phyloP scores from a whole-genome alignment of 2,888 invertebrate species.

The Lumbricus terrestris region DNA sequence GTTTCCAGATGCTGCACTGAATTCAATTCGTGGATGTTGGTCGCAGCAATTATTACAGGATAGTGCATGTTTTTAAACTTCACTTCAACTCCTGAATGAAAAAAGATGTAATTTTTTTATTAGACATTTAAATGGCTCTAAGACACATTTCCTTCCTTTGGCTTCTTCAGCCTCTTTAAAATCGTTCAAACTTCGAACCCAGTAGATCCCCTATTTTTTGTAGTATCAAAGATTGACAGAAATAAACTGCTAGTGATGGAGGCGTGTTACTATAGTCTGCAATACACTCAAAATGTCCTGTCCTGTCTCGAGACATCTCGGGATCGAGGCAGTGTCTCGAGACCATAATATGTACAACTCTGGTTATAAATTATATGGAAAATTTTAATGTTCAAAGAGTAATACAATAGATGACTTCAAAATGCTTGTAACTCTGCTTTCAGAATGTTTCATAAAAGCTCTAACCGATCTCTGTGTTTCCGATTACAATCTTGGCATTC shows the following conservation, averaged over 20 bases:
- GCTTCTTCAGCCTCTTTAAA: background rate
- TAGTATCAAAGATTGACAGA: background rate
- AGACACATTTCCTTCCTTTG: background rate
- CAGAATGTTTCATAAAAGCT: background rate
- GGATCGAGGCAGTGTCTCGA: too few species aligned
- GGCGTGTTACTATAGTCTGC: too few species aligned
- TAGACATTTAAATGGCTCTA: background rate
- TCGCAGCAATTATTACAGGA: conserved; percentile 76
- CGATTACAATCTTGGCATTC: conserved; percentile 67
- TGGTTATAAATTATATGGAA: too few species aligned
- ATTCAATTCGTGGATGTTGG: conserved; percentile 69
- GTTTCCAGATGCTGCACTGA: conserved; percentile 62
- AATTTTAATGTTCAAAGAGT: too few species aligned
- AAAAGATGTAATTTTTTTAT: too few species aligned
- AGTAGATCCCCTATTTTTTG: background rate
- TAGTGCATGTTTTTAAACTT: conserved; percentile 82
- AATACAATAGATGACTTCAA: background rate
- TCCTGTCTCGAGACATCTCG: too few species aligned
- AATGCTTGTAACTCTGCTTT: background rate
- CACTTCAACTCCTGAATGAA: conserved; percentile 71
- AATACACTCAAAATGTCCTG: too few species aligned
- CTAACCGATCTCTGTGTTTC: conserved; percentile 82
- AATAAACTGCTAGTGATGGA: background rate
- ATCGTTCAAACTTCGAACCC: background rate
- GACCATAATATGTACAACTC: too few species aligned